Conservation (phyloP, 2,113 vertebrate species). For the Anguilla japonica region DNA sequence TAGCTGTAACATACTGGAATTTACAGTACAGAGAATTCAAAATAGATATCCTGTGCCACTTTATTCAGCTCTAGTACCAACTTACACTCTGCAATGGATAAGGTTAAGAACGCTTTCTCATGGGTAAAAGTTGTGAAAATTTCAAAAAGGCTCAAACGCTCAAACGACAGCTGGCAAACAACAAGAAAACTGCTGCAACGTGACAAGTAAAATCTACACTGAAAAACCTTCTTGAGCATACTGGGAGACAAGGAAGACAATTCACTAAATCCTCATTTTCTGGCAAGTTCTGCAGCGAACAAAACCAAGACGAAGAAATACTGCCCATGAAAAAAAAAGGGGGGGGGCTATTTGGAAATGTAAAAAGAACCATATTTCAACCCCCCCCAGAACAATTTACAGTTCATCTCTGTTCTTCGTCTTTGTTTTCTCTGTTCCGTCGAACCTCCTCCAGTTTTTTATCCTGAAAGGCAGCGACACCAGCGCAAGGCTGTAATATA, state of each 20-base stretch:
- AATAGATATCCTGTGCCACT: slow-evolving; percentile 43
- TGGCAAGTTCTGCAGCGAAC: slow-evolving; percentile 55
- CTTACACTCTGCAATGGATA: slow-evolving; percentile 52
- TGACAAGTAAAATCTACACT: slow-evolving; percentile 76
- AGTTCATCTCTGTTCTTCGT: slow-evolving; percentile 77
- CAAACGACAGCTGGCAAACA: slow-evolving; percentile 14
- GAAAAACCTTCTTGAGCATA: slow-evolving; percentile 78
- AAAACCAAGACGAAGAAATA: slow-evolving; percentile 62
- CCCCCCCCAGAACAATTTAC: slow-evolving; percentile 50
- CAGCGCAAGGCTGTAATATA: not conserved
- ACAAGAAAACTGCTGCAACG: slow-evolving; percentile 69
- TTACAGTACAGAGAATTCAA: slow-evolving; percentile 27
- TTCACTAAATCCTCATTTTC: slow-evolving; percentile 63
- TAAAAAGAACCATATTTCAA: slow-evolving; percentile 72
- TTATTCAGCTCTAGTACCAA: slow-evolving; percentile 47
- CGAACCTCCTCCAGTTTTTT: slow-evolving; percentile 94
- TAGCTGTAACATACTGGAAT: slow-evolving; percentile 45
- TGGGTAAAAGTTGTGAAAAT: slow-evolving; percentile 51
- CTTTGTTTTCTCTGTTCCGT: slow-evolving; percentile 97
- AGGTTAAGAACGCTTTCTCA: slow-evolving; percentile 60
- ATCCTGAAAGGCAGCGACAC: slow-evolving; percentile 72
- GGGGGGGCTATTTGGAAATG: slow-evolving; percentile 83
- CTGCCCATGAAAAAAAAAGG: slow-evolving; percentile 51
- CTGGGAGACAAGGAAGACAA: slow-evolving; percentile 56
- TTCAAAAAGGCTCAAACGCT: slow-evolving; percentile 49